These are phyloP conservation scores for Oscheius sp. DNA, from an alignment of 2,888 invertebrate species.

Conservation along the genomic window DNA sequence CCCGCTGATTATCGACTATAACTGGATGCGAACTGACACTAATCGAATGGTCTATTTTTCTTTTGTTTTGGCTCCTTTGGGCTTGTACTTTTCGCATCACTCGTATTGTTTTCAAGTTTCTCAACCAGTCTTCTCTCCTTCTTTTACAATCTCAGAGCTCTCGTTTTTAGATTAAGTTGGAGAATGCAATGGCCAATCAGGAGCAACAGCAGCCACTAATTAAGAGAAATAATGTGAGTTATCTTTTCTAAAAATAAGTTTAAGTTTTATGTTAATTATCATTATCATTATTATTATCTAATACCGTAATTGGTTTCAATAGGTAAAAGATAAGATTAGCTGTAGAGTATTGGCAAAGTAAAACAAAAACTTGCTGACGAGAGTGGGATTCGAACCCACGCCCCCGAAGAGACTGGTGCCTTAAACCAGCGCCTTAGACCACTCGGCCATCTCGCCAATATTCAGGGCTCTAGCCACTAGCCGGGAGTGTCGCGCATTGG, in stretches of 20 bases:
- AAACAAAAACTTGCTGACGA: slow-evolving; percentile 35
- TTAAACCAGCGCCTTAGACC: slow-evolving; percentile 89
- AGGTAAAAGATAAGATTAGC: too few relatives aligned
- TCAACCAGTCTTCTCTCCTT: background rate
- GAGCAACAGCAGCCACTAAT: slow-evolving; percentile 11
- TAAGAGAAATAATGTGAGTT: background rate
- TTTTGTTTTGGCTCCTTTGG: background rate
- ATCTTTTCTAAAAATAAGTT: background rate
- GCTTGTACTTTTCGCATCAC: background rate
- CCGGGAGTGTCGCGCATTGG: background rate
- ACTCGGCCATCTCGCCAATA: slow-evolving; percentile 78
- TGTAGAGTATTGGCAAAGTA: too few relatives aligned
- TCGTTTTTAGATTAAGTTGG: background rate
- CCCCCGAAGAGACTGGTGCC: slow-evolving; percentile 81
- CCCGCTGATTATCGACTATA: slow-evolving; percentile 1
- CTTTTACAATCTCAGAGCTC: background rate
- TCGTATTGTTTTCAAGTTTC: background rate
- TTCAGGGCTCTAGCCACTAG: background rate
- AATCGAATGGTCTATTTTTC: background rate
- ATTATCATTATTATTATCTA: too few relatives aligned
- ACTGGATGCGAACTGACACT: background rate
- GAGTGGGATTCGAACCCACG: slow-evolving; percentile 65
- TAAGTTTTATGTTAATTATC: too few relatives aligned
- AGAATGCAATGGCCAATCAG: slow-evolving; percentile 11
- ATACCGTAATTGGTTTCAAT: too few relatives aligned